Base-by-base conservation (phyloP, 2,888 invertebrate species). In the Helobdella robusta region DNA sequence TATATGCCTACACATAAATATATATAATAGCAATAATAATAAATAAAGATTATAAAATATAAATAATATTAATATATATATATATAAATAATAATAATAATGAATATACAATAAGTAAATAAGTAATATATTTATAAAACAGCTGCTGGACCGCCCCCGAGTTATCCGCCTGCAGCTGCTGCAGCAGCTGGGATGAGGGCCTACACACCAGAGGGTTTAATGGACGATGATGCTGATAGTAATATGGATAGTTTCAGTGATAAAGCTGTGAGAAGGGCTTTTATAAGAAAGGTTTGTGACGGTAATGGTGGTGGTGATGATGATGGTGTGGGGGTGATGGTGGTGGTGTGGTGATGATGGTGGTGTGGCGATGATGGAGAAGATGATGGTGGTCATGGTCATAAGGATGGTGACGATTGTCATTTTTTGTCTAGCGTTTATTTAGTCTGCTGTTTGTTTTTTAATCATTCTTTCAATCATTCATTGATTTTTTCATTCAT, bases 271-370 rank as follows among this genome's bases (percentile, higher is more conserved):
- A 67, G 78, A 25, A 68, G 73, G 52, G 74, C 73, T 1, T 78
- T 78, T 63, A 77, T 78, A 48, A 72, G 71, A 65, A 78, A 77
- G 75, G 78, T 77, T 6, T 2, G 11, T 15, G 15, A 11, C 11
- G 34, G 15, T 59, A 30, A 28, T 2, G 11, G 23, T 44, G 18
- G 44, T 40, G 11, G 11, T 15, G 11, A 40, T 40, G 15, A 40
- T 11, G 11, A 15, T 40, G 11, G 11, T 11, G 15, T 15, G 44
- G 44, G 44, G 11, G 11, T 40, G 44, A n/a, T n/a, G n/a, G n/a
- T n/a, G 44, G 15, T 40, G 11, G 11, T 40, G 15, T 40, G 15
- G 15, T 15, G 15, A 40, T 15, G 15, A 40, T 40, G 15, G 11
- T 40, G 15, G 15, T 40, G 44, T 40, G 15, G 44, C 44, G 11